Evolutionary conservation across 1,140 invertebrate genomes (phyloP).

Genomic region (Andricus grossulariae): DNA sequence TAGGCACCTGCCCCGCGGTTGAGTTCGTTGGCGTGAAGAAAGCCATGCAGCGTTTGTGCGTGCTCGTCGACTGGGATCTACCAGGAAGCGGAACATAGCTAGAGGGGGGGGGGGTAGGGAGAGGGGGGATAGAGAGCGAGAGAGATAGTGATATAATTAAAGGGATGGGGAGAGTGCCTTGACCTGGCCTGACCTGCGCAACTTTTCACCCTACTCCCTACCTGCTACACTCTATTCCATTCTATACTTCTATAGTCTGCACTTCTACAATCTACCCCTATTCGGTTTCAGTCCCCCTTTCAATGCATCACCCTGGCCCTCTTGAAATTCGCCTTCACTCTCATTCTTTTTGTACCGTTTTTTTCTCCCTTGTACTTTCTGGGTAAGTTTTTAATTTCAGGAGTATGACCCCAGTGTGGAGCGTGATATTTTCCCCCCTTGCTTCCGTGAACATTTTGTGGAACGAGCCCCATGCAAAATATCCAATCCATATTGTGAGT

Average conservation of each 20-base stretch:
- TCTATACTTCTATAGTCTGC: constrained; percentile 6
- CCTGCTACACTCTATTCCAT: constrained; percentile 51
- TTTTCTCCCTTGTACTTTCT: constrained; percentile 5
- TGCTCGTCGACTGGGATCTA: constrained; percentile 20
- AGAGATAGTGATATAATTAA: background rate
- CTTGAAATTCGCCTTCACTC: background rate
- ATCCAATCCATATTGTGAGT: too few species aligned
- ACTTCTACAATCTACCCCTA: constrained; percentile 28
- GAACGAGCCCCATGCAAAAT: too few species aligned
- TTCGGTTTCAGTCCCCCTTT: constrained; percentile 7
- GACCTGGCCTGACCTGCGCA: constrained; percentile 63
- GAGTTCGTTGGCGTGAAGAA: constrained; percentile 14
- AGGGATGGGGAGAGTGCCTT: constrained; percentile 46
- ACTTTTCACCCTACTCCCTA: constrained; percentile 55
- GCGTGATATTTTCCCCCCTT: background rate
- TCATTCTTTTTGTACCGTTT: constrained; percentile 1
- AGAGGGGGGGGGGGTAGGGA: constrained; percentile 27
- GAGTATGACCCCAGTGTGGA: constrained; percentile 3
- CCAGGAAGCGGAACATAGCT: constrained; percentile 5
- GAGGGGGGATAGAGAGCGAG: constrained; percentile 30
- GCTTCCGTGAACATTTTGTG: too few species aligned
- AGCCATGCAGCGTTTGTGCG: background rate
- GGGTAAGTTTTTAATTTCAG: constrained; percentile 5
- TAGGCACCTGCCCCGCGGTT: constrained; percentile 6
- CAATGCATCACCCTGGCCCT: background rate